Base-by-base conservation (phyloP, 2,888 invertebrate species). In the Anorthoa munda region DNA sequence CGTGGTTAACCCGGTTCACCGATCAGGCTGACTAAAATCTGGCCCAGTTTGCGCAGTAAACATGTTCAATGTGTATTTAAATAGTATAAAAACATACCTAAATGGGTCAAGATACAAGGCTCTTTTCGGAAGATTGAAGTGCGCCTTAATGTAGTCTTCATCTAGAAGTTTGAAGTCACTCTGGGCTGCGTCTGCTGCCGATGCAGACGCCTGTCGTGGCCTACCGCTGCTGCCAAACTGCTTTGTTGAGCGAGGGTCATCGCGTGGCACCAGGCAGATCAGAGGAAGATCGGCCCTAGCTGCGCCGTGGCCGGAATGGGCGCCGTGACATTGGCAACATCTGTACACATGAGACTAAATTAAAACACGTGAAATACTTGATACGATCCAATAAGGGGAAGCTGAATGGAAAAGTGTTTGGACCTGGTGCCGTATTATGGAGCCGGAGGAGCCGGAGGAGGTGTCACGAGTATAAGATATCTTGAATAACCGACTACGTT, bases 221-320 rank as follows among this genome's bases (percentile, higher is more conserved):
- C 79, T 72, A 31, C 74, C 66, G 48, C 76, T 39, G n/a, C 79
- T 76, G 50, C 76, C 48, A 51, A 77, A 72, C 12, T 77, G 61
- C 69, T 59, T 67, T 1, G 79, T 58, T 60, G 69, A 39, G 4
- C 63, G 59, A 5, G 82, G 83, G 0, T 83, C 91, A 15, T 92
- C 93, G 23, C 94, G 92, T 0, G 95, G 95, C 69, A 95, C 95
- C 71, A 96, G 87, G 83, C 95, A 95, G 77, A 95, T 92, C 53
- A 96, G 89, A 0, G 95, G 95, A 79, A 94, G 85, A 73, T 83
- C 87, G 11, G 90, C 61, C 21, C 89, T 88, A 15, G 82, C 83
- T 67, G 85, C 77, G 69, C 48, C 75, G 61, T 88, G 51, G 82
- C 89, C 58, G 81, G 61, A 61, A 4, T 51, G 55, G 21, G 45